These are phyloP conservation scores for Argya squamiceps DNA, from an alignment of 2,797 vertebrate genomes.

Conservation along the genomic window DNA sequence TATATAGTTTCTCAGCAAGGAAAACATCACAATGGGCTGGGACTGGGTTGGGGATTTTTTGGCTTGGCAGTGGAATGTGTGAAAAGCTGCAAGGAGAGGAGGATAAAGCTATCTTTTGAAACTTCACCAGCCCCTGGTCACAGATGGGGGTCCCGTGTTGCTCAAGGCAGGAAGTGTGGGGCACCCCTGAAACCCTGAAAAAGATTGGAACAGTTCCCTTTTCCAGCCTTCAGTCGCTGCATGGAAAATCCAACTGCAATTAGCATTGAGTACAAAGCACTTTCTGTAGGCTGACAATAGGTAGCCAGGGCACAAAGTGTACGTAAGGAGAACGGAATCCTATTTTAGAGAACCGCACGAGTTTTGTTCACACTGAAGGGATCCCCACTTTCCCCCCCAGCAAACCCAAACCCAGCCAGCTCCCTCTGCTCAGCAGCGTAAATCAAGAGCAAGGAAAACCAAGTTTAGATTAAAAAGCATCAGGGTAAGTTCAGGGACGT, in stretches of 20 bases:
- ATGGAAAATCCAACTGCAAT: slow-evolving; percentile 2
- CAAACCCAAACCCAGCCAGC: neutral
- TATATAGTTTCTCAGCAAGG: neutral
- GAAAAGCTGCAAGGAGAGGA: slow-evolving; percentile 8
- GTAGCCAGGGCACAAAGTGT: slow-evolving; percentile 14
- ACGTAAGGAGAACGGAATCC: neutral
- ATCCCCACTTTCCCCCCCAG: neutral
- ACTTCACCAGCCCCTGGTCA: neutral
- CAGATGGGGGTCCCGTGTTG: slow-evolving; percentile 7
- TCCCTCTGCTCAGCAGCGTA: neutral
- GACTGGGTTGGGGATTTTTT: neutral
- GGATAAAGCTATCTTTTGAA: slow-evolving; percentile 56
- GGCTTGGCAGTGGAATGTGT: neutral
- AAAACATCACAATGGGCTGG: neutral
- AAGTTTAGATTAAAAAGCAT: slow-evolving; percentile 43
- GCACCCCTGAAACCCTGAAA: slow-evolving; percentile 39
- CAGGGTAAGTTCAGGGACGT: slow-evolving; percentile 15
- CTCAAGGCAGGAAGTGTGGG: slow-evolving; percentile 9
- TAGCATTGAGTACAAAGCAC: slow-evolving; percentile 22
- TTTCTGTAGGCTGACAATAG: slow-evolving; percentile 46
- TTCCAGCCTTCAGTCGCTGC: neutral
- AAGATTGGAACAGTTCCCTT: slow-evolving; percentile 12
- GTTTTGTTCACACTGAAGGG: neutral
- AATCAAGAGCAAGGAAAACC: neutral
- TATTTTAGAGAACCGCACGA: neutral